These are phyloP conservation scores for Orchestes rusci DNA, from an alignment of 2,888 invertebrate genomes.

Conservation along the genomic window DNA sequence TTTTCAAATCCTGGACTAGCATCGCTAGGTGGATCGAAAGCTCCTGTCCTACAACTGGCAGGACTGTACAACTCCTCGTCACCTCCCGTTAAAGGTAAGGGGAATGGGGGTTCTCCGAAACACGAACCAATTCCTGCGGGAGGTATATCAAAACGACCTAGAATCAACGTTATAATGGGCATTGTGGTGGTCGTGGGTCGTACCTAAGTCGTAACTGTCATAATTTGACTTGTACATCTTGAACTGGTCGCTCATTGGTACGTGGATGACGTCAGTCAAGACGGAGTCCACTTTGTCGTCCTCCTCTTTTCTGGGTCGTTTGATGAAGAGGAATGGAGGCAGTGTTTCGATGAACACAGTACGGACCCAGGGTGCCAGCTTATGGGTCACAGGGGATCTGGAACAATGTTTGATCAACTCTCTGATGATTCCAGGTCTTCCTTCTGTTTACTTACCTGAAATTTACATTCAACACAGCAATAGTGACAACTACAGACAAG, in stretches of 20 bases:
- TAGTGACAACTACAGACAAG: slow-evolving; percentile 86
- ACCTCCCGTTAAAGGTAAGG: slow-evolving; percentile 65
- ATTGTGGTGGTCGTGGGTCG: neutral
- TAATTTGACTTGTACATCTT: slow-evolving; percentile 54
- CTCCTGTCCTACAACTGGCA: slow-evolving; percentile 43
- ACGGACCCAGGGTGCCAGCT: slow-evolving; percentile 87
- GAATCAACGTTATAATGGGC: slow-evolving; percentile 34
- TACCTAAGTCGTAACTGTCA: slow-evolving; percentile 46
- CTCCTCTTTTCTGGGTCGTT: slow-evolving; percentile 75
- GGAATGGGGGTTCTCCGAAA: slow-evolving; percentile 60
- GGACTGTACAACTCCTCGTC: slow-evolving; percentile 81
- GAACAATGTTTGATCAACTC: too few species aligned
- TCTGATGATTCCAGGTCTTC: neutral
- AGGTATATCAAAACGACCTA: slow-evolving; percentile 56
- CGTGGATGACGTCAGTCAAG: slow-evolving; percentile 61
- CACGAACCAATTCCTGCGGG: slow-evolving; percentile 55
- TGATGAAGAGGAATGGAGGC: slow-evolving; percentile 80
- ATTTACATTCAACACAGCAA: slow-evolving; percentile 89
- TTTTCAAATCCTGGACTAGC: slow-evolving; percentile 77
- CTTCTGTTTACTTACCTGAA: slow-evolving; percentile 43
- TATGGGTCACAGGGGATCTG: slow-evolving; percentile 85
- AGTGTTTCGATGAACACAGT: slow-evolving; percentile 78
- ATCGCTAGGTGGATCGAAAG: slow-evolving; percentile 53
- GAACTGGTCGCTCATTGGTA: slow-evolving; percentile 58
- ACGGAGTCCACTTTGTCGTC: slow-evolving; percentile 41